These are phyloP conservation scores for Cheilosia impressa DNA, from an alignment of 2,888 invertebrate species.

Conservation along the genomic window DNA sequence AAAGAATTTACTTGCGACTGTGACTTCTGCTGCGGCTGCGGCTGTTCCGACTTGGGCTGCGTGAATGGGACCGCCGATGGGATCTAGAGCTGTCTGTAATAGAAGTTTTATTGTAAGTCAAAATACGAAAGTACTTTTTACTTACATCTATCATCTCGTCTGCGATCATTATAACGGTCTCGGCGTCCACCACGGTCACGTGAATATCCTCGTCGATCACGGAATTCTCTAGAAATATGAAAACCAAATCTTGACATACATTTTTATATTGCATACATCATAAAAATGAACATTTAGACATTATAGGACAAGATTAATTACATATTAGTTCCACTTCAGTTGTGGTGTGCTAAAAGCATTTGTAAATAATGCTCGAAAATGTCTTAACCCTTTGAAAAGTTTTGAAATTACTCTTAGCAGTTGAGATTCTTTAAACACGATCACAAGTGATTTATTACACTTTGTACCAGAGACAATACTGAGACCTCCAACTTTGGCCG, in stretches of 20 bases:
- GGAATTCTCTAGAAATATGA: conserved; percentile 66
- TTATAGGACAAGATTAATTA: no score
- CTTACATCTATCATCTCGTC: conserved; percentile 66
- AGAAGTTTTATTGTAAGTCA: not conserved
- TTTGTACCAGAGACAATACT: no score
- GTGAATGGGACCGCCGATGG: conserved; percentile 80
- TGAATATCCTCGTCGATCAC: conserved; percentile 80
- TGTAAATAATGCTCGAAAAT: no score
- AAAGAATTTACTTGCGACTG: conserved; percentile 80
- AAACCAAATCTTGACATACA: not conserved
- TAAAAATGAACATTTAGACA: no score
- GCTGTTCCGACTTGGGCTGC: conserved; percentile 79
- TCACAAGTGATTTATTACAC: no score
- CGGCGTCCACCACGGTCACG: conserved; percentile 80
- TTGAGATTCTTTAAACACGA: no score
- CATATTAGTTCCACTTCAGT: no score
- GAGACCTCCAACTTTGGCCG: no score
- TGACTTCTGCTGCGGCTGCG: conserved; percentile 81
- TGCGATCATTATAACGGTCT: conserved; percentile 73
- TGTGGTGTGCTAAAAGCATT: no score
- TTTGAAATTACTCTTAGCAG: no score
- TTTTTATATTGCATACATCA: no score
- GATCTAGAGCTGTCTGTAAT: conserved; percentile 79
- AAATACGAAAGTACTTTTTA: not conserved
- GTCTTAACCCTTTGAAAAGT: no score